These are phyloP conservation scores for Leptopterna dolabrata DNA, from an alignment of 2,888 invertebrate genomes.

Conservation along the genomic window DNA sequence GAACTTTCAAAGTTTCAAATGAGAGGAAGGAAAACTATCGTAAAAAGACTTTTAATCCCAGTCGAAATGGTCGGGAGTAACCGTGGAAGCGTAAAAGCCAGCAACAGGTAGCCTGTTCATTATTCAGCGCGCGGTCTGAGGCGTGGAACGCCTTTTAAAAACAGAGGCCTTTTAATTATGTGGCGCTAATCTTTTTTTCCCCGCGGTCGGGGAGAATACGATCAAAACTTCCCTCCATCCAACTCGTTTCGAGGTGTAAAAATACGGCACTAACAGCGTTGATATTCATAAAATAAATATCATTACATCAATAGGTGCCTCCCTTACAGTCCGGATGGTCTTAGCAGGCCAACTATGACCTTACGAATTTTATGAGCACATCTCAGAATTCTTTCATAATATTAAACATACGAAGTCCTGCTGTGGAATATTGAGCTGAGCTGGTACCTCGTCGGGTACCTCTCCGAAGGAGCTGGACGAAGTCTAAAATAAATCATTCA, in stretches of 20 bases:
- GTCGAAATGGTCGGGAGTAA: not conserved
- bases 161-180: slow-evolving; percentile 54
- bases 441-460: too few species aligned
- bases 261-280: too few species aligned
- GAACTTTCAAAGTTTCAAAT: not conserved
- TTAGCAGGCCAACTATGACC: too few species aligned
- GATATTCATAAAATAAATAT: too few species aligned
- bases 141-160: slow-evolving; percentile 43
- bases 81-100: slow-evolving; percentile 8
- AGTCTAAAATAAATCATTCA: too few species aligned
- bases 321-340: too few species aligned
- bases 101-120: slow-evolving; percentile 57
- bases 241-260: not conserved
- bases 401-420: too few species aligned
- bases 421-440: too few species aligned
- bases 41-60: slow-evolving; percentile 32
- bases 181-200: not conserved
- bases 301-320: too few species aligned
- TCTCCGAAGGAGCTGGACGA: too few species aligned
- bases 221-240: slow-evolving; percentile 6
- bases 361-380: too few species aligned
- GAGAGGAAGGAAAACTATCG: slow-evolving; percentile 22
- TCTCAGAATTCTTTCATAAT: too few species aligned
- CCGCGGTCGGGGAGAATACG: not conserved
- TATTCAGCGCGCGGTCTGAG: slow-evolving; percentile 40